Evolutionary conservation across 2,113 vertebrate species (phyloP), one percentile per base, ranked within the genome.

Genomic region (Nipponia nippon): DNA sequence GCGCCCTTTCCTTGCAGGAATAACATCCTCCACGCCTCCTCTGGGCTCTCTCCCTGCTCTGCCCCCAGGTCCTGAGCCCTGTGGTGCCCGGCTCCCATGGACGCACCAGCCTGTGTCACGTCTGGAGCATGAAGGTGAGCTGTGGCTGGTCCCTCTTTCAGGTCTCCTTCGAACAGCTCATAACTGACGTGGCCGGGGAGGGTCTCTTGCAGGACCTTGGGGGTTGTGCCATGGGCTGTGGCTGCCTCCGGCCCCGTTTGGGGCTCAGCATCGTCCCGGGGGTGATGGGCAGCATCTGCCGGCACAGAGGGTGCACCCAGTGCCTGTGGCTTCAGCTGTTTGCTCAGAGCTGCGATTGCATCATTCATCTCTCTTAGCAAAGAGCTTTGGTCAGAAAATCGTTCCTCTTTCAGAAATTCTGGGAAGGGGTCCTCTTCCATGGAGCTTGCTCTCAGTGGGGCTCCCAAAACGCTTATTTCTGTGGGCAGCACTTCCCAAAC

Each of bases 341-440:
- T 78, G 89, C 73, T 95, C 89, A 96, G 90, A 63, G 92, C 87
- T 5, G 65, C 92, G 36, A 95, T 97, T 75, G 96, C 96, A 30
- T 97, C 96, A 61, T 91, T 94, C 94, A 97, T 95, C 90, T 98
- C 97, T 82, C 92, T 95, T 61, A 97, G 91, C 95, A 98, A 91
- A 95, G 97, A 97, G 77, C 75, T 96, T 63, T 82, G 93, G 50
- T 76, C 91, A 62, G 91, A 93, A 46, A 44, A 52, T 15, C 0
- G 27, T 63, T 96, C 86, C 87, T 90, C 79, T 69, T 93, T 83
- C 83, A 95, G 44, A 27, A 55, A 22, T 42, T 95, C 94, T 42
- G 90, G 59, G 55, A 95, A 95, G 12, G 96, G 90, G 5, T 97
- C 96, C 38, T 97, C 96, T 71, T 97, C 96, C 22, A 13, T 20